Evolutionary conservation across 35 echinoderm and acorn worm genomes (phyloP), one percentile per base, ranked within the genome.

Genomic region (Acanthaster planci): DNA sequence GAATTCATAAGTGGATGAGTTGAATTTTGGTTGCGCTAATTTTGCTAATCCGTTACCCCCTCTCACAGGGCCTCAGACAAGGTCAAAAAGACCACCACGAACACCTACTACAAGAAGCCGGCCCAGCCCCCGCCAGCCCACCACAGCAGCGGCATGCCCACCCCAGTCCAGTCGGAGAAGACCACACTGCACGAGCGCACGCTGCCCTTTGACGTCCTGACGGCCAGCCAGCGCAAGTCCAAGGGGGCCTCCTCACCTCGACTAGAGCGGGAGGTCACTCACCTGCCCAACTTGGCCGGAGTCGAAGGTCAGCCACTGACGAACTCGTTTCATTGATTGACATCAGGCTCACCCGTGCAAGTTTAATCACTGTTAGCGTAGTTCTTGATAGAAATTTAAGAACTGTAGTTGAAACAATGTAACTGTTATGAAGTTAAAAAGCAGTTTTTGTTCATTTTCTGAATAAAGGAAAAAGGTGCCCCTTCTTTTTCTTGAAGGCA

Each of bases 61-160:
- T 12, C 40, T 78, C n/a, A 16, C 84, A 94, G 93, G 52, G 59
- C 84, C 10, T 91, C 90, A 60, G 94, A 97, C 22, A 97, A 97
- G 56, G 85, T 92, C 81, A 97, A 92, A 44, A 97, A 97, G 78
- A 77, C 76, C 30, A 81, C 86, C 6, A 97, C 75, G 81, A 97
- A 97, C 90, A 86, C 94, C 56, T 89, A 85, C 86, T 97, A 79
- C 86, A 97, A 97, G 84, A 97, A 97, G 47, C 80, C 86, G 32
- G 78, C 84, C 64, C 64, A 72, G 26, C 64, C 64, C 34, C 64
- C 64, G 2, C 26, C 64, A 3, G 64, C 34, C 23, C 64, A 72
- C 26, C 64, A 72, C 34, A 72, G 64, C 29, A 34, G 19, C 34
- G 30, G 64, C 34, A 72, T 72, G 64, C 18, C 64, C 2, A 72